Percentiles rank a stretch among this genome's conserved stretches.
These are phyloP conservation scores for Lydus trimaculatus DNA, from an alignment of 2,888 invertebrate genomes.

Conservation along the genomic window DNA sequence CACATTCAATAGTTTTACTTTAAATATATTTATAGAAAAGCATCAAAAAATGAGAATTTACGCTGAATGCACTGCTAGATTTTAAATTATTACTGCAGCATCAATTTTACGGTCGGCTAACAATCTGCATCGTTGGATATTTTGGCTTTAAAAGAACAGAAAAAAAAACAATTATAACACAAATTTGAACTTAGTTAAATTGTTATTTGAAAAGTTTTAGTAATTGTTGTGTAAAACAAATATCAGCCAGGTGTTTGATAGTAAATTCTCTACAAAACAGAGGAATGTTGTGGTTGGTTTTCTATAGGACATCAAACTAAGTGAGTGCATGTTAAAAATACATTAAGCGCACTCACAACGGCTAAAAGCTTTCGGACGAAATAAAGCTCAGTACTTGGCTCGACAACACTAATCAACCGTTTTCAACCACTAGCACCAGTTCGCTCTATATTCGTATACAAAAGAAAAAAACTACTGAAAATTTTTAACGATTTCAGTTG, in stretches of 20 bases:
- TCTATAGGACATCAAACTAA: conserved; percentile 37
- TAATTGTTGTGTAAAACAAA: conserved; percentile 23
- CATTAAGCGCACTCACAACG: conserved; percentile 45
- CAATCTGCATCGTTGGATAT: neutral
- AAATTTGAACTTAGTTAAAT: neutral
- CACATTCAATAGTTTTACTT: neutral
- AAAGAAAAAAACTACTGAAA: neutral
- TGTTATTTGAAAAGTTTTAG: neutral
- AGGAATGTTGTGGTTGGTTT: conserved; percentile 26
- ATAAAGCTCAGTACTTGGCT: conserved; percentile 15
- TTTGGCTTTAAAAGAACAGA: neutral
- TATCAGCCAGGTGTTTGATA: conserved; percentile 28
- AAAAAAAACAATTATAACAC: neutral
- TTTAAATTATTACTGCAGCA: neutral
- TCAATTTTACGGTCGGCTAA: neutral
- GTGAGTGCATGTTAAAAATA: conserved; percentile 53
- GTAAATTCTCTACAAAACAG: conserved; percentile 29
- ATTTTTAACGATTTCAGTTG: neutral
- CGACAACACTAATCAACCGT: neutral
- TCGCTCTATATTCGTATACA: neutral
- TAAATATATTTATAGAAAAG: neutral
- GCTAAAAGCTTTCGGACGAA: conserved; percentile 41
- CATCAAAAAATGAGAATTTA: no score
- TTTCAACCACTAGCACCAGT: neutral
- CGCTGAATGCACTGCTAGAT: no score